phyloP scores from a whole-genome alignment of 2,113 vertebrate species.

The Callipepla californica region DNA sequence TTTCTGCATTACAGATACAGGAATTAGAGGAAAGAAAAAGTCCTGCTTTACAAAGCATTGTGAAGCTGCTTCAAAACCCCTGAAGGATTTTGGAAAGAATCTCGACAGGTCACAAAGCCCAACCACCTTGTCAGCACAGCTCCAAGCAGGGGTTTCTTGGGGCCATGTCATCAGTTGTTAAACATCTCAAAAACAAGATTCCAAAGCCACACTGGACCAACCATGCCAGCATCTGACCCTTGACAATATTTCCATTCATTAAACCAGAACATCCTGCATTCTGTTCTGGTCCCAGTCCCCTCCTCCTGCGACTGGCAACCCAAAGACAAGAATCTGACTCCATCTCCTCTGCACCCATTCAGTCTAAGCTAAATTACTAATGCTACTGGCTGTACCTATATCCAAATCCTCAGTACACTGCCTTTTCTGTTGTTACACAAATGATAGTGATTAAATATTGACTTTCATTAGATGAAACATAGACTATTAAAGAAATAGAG shows the following conservation, averaged over 20 bases:
- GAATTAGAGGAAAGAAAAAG: background rate
- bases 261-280: background rate
- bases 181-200: background rate
- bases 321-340: background rate
- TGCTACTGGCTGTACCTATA: background rate
- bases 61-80: background rate
- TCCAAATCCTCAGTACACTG: background rate
- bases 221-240: background rate
- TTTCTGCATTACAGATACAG: background rate
- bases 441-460: background rate
- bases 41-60: background rate
- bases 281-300: background rate
- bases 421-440: background rate
- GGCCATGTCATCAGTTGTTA: background rate
- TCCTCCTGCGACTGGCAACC: background rate
- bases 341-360: background rate
- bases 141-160: background rate
- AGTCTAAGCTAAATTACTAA: background rate
- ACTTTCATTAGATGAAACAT: background rate
- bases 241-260: background rate
- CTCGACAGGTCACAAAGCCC: background rate
- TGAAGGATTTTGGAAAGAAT: background rate
- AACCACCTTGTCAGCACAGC: background rate
- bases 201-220: background rate
- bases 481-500: background rate